Base-by-base conservation (phyloP, 2,797 vertebrate species). In the Rhinoraja longicauda region DNA sequence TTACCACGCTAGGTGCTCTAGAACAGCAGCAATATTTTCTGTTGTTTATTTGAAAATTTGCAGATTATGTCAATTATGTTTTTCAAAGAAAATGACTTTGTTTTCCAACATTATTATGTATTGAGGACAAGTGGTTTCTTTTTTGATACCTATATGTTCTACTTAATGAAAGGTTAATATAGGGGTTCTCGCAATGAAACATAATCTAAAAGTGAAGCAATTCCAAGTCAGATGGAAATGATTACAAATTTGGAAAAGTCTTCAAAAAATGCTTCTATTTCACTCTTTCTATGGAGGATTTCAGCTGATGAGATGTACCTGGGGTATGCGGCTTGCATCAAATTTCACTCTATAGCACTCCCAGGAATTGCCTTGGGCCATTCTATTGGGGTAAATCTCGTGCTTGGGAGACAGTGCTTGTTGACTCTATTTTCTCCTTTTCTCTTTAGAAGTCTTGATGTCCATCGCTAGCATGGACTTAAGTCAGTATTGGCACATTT, bases 231-330 rank as follows among this genome's bases (percentile, higher is more conserved):
- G 82, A 62, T 62, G 62, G 57, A 17, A 86, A 24, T 67, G n/a
- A 36, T 90, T 67, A 90, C 62, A 36, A 90, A 90, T 59, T 90
- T 90, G 64, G 36, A 90, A 70, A 90, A 3, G 32, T 36, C 64
- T 70, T 90, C 64, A 90, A 39, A 90, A 62, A 64, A 21, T 86
- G 29, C 53, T 62, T 19, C 62, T 21, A 7, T 32, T 70, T 90
- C 86, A 90, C n/a, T 84, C 64, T 17, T 90, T 88, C 84, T 8
- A 36, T 32, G 59, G 57, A 67, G 84, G n/a, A 19, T 67, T 70
- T 70, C 64, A 39, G n/a, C 9, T 67, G 70, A 90, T 39, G 24
- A 36, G 15, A 67, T 36, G 36, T 90, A 67, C 6, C 62, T 70
- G 15, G 62, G 62, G 62, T 57, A 57, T 82, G 79, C 26, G 53